Evolutionary conservation across 2,888 invertebrate species (phyloP).

Genomic region (Criorhina ranunculi): DNA sequence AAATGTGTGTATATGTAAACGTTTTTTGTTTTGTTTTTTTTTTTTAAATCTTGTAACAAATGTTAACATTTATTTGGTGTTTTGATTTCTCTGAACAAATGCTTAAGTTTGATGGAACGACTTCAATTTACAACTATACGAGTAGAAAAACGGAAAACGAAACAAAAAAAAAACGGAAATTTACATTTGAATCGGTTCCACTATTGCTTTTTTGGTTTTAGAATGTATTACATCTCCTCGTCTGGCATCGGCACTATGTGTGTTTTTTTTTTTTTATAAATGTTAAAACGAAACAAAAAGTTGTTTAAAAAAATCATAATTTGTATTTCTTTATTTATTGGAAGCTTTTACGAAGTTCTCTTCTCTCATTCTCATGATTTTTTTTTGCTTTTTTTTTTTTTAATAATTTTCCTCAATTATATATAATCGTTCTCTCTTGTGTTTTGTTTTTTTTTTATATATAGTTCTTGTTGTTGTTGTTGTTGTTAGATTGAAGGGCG

Average conservation of each 20-base stretch:
- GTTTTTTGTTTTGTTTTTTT: conserved; percentile 28
- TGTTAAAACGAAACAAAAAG: conserved; percentile 36
- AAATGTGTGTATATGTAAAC: conserved; percentile 53
- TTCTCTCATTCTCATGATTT: conserved; percentile 59
- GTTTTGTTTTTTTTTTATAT: conserved; percentile 73
- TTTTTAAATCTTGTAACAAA: conserved; percentile 41
- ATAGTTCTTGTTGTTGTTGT: conserved; percentile 76
- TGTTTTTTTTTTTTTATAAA: conserved; percentile 39
- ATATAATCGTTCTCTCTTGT: conserved; percentile 72
- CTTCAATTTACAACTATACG: conserved; percentile 57
- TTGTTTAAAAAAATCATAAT: conserved; percentile 66
- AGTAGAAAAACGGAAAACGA: conserved; percentile 28
- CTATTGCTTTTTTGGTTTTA: conserved; percentile 50
- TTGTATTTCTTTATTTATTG: conserved; percentile 71
- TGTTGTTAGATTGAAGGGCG: conserved; percentile 82
- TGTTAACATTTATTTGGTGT: conserved; percentile 65
- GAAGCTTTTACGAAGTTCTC: conserved; percentile 73
- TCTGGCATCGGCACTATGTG: conserved; percentile 65
- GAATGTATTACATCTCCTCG: conserved; percentile 46
- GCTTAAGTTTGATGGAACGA: conserved; percentile 41
- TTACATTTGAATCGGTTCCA: conserved; percentile 51
- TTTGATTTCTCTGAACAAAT: conserved; percentile 25
- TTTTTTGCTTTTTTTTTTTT: conserved; percentile 46
- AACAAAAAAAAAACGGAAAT: conserved; percentile 43
- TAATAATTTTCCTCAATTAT: conserved; percentile 64